Conservation (phyloP, 2,113 vertebrate species). For the Pyxicephalus adspersus region DNA sequence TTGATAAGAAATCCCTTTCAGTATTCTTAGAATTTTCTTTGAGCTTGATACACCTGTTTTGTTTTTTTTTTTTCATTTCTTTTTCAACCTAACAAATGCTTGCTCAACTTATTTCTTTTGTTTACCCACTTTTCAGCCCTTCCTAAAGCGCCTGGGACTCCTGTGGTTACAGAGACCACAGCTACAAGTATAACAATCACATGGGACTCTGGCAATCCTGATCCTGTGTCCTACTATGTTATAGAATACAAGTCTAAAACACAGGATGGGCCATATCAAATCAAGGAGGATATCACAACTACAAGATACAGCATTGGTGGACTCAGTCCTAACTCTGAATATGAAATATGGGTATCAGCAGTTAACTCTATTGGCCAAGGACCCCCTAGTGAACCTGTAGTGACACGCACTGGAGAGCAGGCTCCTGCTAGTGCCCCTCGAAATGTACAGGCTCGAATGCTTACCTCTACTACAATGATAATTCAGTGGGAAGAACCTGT, state of each 20-base stretch:
- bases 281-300: constrained; percentile 95
- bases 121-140: constrained; percentile 76
- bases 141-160: constrained; percentile 93
- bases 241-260: constrained; percentile 95
- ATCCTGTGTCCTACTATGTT: constrained; percentile 93
- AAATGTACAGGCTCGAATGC: constrained; percentile 91
- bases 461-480: constrained; percentile 94
- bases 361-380: constrained; percentile 97
- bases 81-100: no score
- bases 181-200: constrained; percentile 98
- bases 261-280: constrained; percentile 92
- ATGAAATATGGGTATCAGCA: constrained; percentile 94
- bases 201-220: constrained; percentile 97
- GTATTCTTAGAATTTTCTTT: no score
- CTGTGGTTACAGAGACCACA: constrained; percentile 93
- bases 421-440: constrained; percentile 92
- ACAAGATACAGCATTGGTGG: constrained; percentile 97
- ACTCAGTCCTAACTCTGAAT: constrained; percentile 96
- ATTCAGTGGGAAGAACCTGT: constrained; percentile 97
- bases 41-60: not conserved
- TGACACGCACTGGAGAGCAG: constrained; percentile 93
- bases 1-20: no score
- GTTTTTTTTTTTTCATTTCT: not conserved
- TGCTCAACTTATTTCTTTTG: not conserved
- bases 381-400: constrained; percentile 91